Percentiles rank a stretch among this genome's conserved stretches.
Evolutionary conservation across 2,113 vertebrate genomes (phyloP).

Genomic region (Tringa solitaria): DNA sequence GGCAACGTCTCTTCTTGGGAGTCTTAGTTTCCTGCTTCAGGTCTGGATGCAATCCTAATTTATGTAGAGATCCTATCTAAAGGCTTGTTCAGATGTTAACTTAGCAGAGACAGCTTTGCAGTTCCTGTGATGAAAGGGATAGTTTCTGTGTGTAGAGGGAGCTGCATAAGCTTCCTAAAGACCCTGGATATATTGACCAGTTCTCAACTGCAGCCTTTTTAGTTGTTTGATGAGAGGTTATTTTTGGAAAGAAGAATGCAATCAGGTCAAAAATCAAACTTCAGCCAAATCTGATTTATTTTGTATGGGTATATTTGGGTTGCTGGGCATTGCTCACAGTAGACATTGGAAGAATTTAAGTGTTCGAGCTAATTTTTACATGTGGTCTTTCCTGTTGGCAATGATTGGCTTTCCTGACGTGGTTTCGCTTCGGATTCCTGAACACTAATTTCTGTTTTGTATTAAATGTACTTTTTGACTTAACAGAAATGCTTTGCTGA

Average conservation of each 20-base stretch:
- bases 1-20: not conserved
- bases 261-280: not conserved
- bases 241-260: constrained; percentile 18
- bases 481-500: not conserved
- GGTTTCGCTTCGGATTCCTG: not conserved
- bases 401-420: not conserved
- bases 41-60: constrained; percentile 4
- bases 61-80: not conserved
- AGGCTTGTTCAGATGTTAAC: not conserved
- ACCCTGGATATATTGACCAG: not conserved
- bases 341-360: not conserved
- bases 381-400: not conserved
- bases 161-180: not conserved
- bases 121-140: not conserved
- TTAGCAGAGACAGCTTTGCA: not conserved
- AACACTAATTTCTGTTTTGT: not conserved
- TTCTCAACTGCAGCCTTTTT: not conserved
- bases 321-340: not conserved
- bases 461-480: not conserved
- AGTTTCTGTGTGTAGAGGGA: not conserved
- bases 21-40: not conserved
- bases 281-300: not conserved
- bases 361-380: not conserved
- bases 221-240: not conserved
- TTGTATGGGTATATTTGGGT: not conserved